These are phyloP conservation scores for Sinodicranocentrus sp. DNA, from an alignment of 2,888 invertebrate species.

Conservation along the genomic window DNA sequence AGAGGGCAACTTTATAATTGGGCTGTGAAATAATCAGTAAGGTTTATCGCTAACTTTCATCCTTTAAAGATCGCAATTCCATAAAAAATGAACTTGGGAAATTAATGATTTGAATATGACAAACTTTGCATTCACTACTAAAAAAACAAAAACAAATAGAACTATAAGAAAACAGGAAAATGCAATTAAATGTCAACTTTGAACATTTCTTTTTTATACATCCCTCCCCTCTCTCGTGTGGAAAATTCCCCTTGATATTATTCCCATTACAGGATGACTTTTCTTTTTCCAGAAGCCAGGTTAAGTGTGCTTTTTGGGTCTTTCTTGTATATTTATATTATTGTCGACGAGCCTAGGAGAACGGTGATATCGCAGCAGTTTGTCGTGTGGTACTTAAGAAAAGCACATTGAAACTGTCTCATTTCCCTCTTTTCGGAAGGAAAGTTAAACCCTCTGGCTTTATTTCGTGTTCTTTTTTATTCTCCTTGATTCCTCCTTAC, in stretches of 20 bases:
- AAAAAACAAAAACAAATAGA: not conserved
- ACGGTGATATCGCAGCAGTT: slow-evolving; percentile 1
- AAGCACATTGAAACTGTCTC: slow-evolving; percentile 36
- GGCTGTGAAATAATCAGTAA: too few relatives aligned
- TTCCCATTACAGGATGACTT: slow-evolving; percentile 2
- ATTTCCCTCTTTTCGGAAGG: slow-evolving; percentile 19
- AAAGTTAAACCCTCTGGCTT: slow-evolving; percentile 37
- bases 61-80: too few relatives aligned
- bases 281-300: not conserved
- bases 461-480: slow-evolving; percentile 39
- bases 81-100: too few relatives aligned
- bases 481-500: slow-evolving; percentile 41
- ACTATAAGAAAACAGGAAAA: too few relatives aligned
- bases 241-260: not conserved
- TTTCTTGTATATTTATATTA: slow-evolving; percentile 3
- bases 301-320: not conserved
- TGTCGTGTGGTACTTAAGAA: not conserved
- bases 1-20: too few relatives aligned
- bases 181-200: too few relatives aligned
- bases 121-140: too few relatives aligned
- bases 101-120: too few relatives aligned
- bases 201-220: too few relatives aligned
- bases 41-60: too few relatives aligned
- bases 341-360: not conserved
- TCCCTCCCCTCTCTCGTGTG: not conserved